Evolutionary conservation across 2,113 vertebrate genomes (phyloP), one percentile per base, ranked within the genome.

Genomic region (Aphyosemion australe): DNA sequence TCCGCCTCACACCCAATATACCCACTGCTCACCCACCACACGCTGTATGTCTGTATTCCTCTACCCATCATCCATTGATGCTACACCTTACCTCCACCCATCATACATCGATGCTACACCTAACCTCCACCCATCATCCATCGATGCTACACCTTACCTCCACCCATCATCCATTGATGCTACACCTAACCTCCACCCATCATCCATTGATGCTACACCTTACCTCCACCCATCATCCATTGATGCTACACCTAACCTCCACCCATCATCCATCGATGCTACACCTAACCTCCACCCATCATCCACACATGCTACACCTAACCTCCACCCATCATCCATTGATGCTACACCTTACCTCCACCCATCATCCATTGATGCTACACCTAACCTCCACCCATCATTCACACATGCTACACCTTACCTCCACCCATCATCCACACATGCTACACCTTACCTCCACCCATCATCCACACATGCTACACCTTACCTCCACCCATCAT

Each of bases 41-140:
- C 78, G 84, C 79, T 88, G 79, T 82, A 86, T 86, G 73, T 75
- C 60, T 74, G 50, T 59, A 47, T 61, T 74, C 66, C 75, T 76
- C 51, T 59, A 71, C 70, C 72, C 46, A 47, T 66, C 52, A 46
- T 63, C 42, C 46, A 53, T n/a, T n/a, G n/a, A n/a, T n/a, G n/a
- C n/a, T n/a, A n/a, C n/a, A n/a, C n/a, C n/a, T n/a, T n/a, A n/a
- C 66, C 75, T 76, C 51, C 62, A 71, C 70, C 72, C 46, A 47
- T 66, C 52, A 46, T 63, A 37, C 46, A 53, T n/a, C n/a, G n/a
- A n/a, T n/a, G n/a, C n/a, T n/a, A n/a, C n/a, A n/a, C n/a, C n/a
- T n/a, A n/a, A n/a, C 66, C 75, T 76, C 51, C 62, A 71, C 70
- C 72, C 46, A 47, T 66, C 52, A 46, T 63, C 42, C 46, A 53